These are phyloP conservation scores for Dendrocincla tyrannina DNA, from an alignment of 2,797 vertebrate species.

Conservation along the genomic window DNA sequence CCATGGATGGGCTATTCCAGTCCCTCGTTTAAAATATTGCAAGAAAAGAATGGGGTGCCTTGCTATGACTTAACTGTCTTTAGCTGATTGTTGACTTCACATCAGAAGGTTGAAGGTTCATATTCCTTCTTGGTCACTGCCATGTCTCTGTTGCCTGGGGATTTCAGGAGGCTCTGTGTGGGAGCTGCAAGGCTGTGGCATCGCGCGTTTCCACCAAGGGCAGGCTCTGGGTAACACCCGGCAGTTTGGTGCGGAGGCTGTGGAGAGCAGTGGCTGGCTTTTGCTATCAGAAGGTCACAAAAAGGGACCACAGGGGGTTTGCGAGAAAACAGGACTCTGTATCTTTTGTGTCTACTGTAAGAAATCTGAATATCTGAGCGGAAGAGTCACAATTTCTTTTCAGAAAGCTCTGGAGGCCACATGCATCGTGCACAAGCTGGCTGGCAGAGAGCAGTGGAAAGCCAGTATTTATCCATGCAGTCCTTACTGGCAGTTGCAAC, in stretches of 20 bases:
- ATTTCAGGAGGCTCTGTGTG: neutral
- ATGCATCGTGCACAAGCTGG: neutral
- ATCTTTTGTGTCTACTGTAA: neutral
- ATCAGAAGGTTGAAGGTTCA: neutral
- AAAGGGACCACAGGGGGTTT: neutral
- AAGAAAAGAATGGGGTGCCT: neutral
- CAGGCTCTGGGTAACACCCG: neutral
- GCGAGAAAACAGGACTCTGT: accelerated
- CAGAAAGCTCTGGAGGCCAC: neutral
- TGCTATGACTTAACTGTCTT: neutral
- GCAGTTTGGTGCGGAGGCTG: neutral
- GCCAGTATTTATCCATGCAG: neutral
- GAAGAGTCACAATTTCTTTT: neutral
- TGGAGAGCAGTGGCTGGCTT: neutral
- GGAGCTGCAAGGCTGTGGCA: neutral
- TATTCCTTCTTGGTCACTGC: neutral
- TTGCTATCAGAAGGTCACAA: neutral
- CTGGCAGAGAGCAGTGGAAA: neutral
- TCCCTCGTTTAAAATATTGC: neutral
- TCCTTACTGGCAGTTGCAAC: neutral
- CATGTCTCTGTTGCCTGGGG: neutral
- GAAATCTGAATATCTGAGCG: neutral
- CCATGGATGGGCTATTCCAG: accelerated
- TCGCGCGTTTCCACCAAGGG: neutral
- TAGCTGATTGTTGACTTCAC: neutral